Percentiles rank a stretch among this genome's conserved stretches.
phyloP scores from a whole-genome alignment of 2,113 vertebrate species.

The Cyanistes caeruleus region DNA sequence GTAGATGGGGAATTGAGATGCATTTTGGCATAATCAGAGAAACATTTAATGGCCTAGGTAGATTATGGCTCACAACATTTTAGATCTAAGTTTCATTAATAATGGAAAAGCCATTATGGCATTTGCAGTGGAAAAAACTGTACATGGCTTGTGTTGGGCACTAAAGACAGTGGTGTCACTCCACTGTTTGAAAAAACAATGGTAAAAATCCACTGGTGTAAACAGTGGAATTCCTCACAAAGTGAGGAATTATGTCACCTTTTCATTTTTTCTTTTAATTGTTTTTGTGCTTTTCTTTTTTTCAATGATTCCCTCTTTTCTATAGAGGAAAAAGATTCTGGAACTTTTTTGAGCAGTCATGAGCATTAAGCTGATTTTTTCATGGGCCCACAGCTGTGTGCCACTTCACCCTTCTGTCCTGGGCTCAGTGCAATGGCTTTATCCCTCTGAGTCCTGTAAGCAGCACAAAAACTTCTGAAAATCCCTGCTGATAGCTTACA shows the following conservation, averaged over 20 bases:
- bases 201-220: not conserved
- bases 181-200: not conserved
- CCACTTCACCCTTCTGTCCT: not conserved
- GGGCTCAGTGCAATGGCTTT: not conserved
- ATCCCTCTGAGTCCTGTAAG: not conserved
- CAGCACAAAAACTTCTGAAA: not conserved
- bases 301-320: not conserved
- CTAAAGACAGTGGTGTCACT: not conserved
- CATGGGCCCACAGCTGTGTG: not conserved
- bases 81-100: conserved; percentile 41
- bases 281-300: not conserved
- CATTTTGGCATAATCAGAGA: conserved; percentile 68
- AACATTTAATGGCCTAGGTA: conserved; percentile 68
- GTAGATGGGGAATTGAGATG: conserved; percentile 72
- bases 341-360: not conserved
- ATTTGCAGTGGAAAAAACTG: not conserved
- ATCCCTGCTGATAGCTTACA: not conserved
- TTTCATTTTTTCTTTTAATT: not conserved
- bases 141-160: not conserved
- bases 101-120: not conserved
- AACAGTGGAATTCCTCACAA: not conserved
- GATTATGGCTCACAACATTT: conserved; percentile 45
- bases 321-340: not conserved
- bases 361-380: not conserved
- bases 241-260: not conserved